These are phyloP conservation scores for Nycteola revayana DNA, from an alignment of 2,888 invertebrate genomes.

Conservation along the genomic window DNA sequence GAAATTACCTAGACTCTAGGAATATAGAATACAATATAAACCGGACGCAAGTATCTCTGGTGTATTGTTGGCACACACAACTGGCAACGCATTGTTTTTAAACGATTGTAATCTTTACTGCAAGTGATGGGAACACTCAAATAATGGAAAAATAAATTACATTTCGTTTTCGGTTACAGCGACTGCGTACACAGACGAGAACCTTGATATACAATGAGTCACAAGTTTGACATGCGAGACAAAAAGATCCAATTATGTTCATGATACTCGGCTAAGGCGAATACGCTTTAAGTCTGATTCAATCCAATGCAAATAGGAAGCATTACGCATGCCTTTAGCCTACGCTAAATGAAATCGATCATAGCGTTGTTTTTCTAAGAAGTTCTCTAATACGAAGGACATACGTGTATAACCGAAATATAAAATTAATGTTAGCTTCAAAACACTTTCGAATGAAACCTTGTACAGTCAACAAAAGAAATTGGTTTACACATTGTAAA, in stretches of 20 bases:
- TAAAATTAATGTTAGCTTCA: no score
- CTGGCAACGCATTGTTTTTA: conserved; percentile 9
- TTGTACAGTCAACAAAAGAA: no score
- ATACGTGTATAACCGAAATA: no score
- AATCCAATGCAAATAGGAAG: conserved; percentile 27
- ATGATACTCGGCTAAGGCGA: conserved; percentile 25
- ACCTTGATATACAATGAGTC: conserved; percentile 47
- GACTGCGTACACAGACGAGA: conserved; percentile 17
- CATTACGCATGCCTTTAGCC: conserved; percentile 34
- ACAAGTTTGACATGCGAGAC: conserved; percentile 38
- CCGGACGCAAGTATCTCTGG: no score
- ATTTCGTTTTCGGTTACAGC: conserved; percentile 26
- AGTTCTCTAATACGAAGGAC: neutral
- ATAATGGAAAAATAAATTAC: conserved; percentile 26
- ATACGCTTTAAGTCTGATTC: conserved; percentile 18
- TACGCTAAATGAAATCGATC: conserved; percentile 24
- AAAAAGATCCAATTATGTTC: conserved; percentile 47
- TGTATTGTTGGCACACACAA: no score
- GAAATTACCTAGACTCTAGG: no score
- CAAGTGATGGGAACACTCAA: conserved; percentile 12
- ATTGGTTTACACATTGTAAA: no score
- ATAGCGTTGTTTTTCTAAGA: conserved; percentile 1
- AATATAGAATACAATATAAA: no score
- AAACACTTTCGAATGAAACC: no score
- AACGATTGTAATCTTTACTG: conserved; percentile 13